Evolutionary conservation across 2,888 invertebrate genomes (phyloP).

Genomic region (Rugalucina vietnamica): DNA sequence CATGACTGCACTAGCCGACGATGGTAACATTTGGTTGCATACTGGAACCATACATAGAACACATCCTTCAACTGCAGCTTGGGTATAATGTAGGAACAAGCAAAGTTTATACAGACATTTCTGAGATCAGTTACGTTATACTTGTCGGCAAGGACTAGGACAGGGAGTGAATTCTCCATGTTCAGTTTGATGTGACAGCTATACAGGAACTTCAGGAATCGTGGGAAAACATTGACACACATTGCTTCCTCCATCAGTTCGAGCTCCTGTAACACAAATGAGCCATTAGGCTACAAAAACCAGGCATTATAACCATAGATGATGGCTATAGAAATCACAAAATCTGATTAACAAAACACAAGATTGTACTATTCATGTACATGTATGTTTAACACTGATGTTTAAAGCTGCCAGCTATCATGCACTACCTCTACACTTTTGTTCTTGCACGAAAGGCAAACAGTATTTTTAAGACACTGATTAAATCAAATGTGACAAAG

Average conservation of each 20-base stretch:
- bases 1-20: constrained; percentile 73
- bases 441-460: too few species aligned
- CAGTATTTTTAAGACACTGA: too few species aligned
- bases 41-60: constrained; percentile 85
- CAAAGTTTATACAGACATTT: constrained; percentile 84
- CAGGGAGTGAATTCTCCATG: constrained; percentile 82
- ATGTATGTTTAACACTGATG: too few species aligned
- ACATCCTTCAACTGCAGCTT: constrained; percentile 83
- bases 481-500: background rate
- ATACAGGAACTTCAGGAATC: constrained; percentile 84
- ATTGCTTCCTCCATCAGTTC: constrained; percentile 82
- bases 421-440: too few species aligned
- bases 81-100: constrained; percentile 82
- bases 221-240: constrained; percentile 82
- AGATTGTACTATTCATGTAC: too few species aligned
- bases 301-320: too few species aligned
- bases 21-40: constrained; percentile 83
- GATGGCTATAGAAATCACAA: too few species aligned
- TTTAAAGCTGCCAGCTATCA: too few species aligned
- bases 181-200: constrained; percentile 84
- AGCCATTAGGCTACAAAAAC: too few species aligned
- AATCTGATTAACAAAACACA: too few species aligned
- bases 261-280: constrained; percentile 76
- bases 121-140: constrained; percentile 83
- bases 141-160: constrained; percentile 84